Conservation (phyloP, 1,140 invertebrate species). For the Brachionus rubens region DNA sequence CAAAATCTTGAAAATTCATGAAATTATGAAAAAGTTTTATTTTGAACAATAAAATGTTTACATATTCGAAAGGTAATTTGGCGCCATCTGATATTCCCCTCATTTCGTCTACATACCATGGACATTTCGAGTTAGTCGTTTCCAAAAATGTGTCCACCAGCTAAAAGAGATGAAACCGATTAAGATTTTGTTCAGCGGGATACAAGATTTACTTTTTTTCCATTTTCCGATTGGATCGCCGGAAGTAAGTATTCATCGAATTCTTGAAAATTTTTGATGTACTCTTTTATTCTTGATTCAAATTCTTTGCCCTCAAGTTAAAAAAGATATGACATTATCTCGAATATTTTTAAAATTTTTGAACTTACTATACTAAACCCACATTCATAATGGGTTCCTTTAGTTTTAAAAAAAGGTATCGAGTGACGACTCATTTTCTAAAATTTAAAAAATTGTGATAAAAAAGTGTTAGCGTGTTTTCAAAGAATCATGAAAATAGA, state of each 20-base stretch:
- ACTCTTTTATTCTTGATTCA: not conserved
- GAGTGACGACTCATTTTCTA: not conserved
- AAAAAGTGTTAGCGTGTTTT: too few species aligned
- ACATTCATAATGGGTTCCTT: conserved; percentile 38
- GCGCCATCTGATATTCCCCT: conserved; percentile 25
- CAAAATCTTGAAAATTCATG: conserved; percentile 26
- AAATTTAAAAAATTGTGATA: too few species aligned
- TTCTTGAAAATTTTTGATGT: not conserved
- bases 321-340: not conserved
- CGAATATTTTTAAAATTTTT: not conserved
- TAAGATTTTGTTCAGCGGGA: not conserved
- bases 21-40: too few species aligned
- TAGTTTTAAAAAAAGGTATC: not conserved
- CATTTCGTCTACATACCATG: conserved; percentile 46
- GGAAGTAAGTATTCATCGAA: not conserved
- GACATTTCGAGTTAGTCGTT: not conserved
- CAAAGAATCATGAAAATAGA: too few species aligned
- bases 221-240: not conserved
- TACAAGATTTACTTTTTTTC: not conserved
- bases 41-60: too few species aligned
- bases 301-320: not conserved
- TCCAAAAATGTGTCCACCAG: not conserved
- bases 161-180: not conserved
- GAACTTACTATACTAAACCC: not conserved
- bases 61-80: conserved; percentile 24